Conservation (phyloP, 2,888 invertebrate genomes). For the Ormyrus pomaceus region DNA sequence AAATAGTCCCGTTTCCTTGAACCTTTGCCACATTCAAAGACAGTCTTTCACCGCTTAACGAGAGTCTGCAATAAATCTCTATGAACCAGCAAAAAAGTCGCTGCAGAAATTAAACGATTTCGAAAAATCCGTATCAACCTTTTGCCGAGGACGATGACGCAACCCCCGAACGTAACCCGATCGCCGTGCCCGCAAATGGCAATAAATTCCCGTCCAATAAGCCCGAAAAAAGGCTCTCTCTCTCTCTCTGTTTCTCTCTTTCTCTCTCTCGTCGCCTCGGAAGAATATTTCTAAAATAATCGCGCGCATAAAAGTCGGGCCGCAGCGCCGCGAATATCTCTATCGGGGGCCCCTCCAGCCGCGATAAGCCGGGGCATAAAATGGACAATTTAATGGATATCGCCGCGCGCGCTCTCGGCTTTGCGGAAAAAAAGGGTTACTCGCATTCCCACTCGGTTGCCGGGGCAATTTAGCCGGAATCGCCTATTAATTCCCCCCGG, state of each 20-base stretch:
- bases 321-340: constrained; percentile 13
- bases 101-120: neutral
- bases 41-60: too few species aligned
- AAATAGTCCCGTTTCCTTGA: too few species aligned
- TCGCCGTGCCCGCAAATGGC: neutral
- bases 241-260: neutral
- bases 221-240: constrained; percentile 60
- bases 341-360: neutral
- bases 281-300: constrained; percentile 49
- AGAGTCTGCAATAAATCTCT: too few species aligned
- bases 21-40: too few species aligned
- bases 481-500: constrained; percentile 41
- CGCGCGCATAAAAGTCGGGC: constrained; percentile 31
- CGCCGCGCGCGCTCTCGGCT: neutral
- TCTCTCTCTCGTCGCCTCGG: constrained; percentile 62
- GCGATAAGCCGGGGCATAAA: constrained; percentile 42
- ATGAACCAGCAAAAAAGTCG: too few species aligned
- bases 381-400: constrained; percentile 45
- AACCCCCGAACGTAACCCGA: neutral
- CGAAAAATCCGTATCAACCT: too few species aligned
- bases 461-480: constrained; percentile 20
- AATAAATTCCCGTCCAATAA: constrained; percentile 56
- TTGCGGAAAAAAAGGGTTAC: neutral
- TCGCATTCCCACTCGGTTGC: neutral
- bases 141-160: too few species aligned